A percentile compares a stretch with the other conserved stretches of the same genome.
Conservation (phyloP, 2,797 vertebrate genomes). For the Pagetopsis macropterus region DNA sequence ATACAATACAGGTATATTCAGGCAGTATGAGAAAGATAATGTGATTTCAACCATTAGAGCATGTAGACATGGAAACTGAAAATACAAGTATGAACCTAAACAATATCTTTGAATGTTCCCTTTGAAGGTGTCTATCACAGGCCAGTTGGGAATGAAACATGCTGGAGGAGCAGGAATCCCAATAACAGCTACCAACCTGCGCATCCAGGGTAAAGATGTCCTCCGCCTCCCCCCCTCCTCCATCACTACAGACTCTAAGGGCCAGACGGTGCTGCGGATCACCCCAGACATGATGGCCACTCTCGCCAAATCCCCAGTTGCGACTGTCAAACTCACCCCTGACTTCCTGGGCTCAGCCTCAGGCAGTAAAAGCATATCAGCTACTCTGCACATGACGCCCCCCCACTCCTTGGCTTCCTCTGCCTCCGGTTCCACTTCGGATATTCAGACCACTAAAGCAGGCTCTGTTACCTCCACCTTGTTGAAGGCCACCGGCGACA, state of each 20-base stretch:
- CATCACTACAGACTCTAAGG: constrained; percentile 96
- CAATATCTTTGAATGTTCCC: too few species aligned
- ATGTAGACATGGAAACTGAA: too few species aligned
- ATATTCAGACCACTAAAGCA: constrained; percentile 79
- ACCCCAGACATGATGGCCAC: constrained; percentile 99
- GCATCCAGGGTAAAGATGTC: constrained; percentile 97
- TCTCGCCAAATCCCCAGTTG: constrained; percentile 93
- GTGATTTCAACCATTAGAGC: too few species aligned
- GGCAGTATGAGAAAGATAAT: too few species aligned
- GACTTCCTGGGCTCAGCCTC: constrained; percentile 89
- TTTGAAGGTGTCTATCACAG: constrained; percentile 92
- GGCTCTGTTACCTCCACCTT: constrained; percentile 80
- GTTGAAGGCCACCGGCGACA: constrained; percentile 87
- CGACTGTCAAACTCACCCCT: constrained; percentile 96
- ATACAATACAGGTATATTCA: too few species aligned
- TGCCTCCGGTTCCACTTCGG: constrained; percentile 68
- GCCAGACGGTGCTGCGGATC: constrained; percentile 96
- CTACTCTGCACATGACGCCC: constrained; percentile 91
- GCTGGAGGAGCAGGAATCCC: constrained; percentile 88
- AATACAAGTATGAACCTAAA: too few species aligned
- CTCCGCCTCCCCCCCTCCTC: constrained; percentile 94
- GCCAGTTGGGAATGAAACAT: constrained; percentile 94
- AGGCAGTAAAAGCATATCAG: constrained; percentile 91
- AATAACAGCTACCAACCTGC: constrained; percentile 92
- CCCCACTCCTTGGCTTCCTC: constrained; percentile 72